A percentile compares a stretch with the other conserved stretches of the same genome.
Evolutionary conservation across 1,140 invertebrate genomes (phyloP).

Genomic region (Pemphigus obesinymphae): DNA sequence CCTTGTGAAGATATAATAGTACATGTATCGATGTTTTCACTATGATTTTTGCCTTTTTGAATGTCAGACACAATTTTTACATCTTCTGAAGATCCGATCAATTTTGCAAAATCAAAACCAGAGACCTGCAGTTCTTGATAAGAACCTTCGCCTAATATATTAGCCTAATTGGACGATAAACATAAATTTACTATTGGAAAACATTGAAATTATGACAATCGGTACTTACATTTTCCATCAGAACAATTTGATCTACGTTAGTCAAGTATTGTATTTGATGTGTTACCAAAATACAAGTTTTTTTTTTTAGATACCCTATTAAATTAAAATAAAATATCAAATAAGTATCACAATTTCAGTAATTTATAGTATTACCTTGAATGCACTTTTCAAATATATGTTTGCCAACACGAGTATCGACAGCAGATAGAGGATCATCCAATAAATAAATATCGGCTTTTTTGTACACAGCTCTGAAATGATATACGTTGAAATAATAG

Average conservation of each 20-base stretch:
- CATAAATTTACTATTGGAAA: too few relatives aligned
- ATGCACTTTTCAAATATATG: constrained; percentile 74
- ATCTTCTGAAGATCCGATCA: constrained; percentile 50
- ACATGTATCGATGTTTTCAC: neutral
- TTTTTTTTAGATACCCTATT: constrained; percentile 54
- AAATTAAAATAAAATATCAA: constrained; percentile 1
- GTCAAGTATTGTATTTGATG: constrained; percentile 79
- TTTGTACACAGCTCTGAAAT: constrained; percentile 45
- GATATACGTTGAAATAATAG: too few relatives aligned
- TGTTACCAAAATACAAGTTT: constrained; percentile 72
- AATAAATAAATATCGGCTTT: constrained; percentile 72
- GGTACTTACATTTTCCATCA: constrained; percentile 66
- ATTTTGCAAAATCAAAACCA: constrained; percentile 57
- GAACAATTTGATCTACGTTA: constrained; percentile 68
- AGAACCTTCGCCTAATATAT: constrained; percentile 56
- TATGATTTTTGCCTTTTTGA: neutral
- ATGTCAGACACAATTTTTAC: constrained; percentile 47
- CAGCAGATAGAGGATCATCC: constrained; percentile 76
- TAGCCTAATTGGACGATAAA: constrained; percentile 52
- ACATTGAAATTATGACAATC: neutral
- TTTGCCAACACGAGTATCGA: constrained; percentile 75
- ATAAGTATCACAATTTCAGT: neutral
- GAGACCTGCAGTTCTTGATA: constrained; percentile 55
- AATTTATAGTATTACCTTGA: constrained; percentile 46
- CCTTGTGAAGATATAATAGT: constrained; percentile 20